A percentile compares a stretch with the other conserved stretches of the same genome.
phyloP scores from a whole-genome alignment of 2,113 vertebrate species.

The human (Homo sapiens) region DNA sequence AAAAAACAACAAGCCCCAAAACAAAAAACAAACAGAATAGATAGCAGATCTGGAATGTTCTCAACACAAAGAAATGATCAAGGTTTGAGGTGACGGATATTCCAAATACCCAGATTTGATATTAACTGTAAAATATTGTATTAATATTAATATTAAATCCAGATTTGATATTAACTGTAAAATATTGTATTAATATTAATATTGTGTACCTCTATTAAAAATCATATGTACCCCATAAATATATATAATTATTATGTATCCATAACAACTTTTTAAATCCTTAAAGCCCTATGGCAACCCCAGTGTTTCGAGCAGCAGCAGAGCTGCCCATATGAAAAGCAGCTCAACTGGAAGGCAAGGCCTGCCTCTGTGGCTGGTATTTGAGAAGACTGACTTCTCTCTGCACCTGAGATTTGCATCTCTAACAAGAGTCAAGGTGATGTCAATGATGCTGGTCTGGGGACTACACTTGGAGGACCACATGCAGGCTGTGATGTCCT shows the following conservation, averaged over 20 bases:
- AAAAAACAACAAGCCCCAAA: too few relatives aligned
- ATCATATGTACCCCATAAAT: background rate
- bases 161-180: background rate
- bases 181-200: too few relatives aligned
- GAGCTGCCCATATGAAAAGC: background rate
- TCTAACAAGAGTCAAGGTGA: background rate
- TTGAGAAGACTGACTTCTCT: background rate
- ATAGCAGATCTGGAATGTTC: background rate
- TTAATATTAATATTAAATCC: too few relatives aligned
- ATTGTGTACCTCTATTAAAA: background rate
- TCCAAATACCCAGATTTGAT: too few relatives aligned
- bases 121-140: too few relatives aligned
- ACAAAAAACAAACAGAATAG: too few relatives aligned
- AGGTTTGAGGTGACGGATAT: background rate
- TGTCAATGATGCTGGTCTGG: fast-evolving
- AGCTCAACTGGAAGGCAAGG: background rate
- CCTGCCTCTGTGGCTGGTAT: background rate
- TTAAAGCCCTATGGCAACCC: background rate
- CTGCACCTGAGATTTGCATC: background rate
- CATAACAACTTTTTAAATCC: background rate
- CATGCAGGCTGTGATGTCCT: background rate
- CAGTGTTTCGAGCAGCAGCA: fast-evolving
- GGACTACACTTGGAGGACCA: background rate
- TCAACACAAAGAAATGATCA: background rate
- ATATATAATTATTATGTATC: background rate